Conservation (phyloP, 1,140 invertebrate genomes). For the Drosophila bipectinata region DNA sequence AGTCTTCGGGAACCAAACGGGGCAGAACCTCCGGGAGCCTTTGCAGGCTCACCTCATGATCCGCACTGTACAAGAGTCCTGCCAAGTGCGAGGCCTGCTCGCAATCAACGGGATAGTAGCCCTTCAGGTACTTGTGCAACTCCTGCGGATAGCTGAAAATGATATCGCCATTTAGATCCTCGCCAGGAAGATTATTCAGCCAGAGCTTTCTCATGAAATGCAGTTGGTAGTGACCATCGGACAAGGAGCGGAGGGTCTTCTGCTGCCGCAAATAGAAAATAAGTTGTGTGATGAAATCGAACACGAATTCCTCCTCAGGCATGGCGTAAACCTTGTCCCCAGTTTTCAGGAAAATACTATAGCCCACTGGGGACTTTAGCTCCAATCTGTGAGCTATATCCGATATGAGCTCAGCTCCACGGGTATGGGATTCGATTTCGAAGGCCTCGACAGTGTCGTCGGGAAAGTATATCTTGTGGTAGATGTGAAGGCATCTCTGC, state of each 20-base stretch:
- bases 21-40: constrained; percentile 88
- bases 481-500: constrained; percentile 96
- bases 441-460: constrained; percentile 95
- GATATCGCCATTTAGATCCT: constrained; percentile 94
- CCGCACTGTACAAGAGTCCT: constrained; percentile 89
- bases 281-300: constrained; percentile 96
- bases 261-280: constrained; percentile 94
- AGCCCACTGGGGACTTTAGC: constrained; percentile 92
- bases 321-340: constrained; percentile 95
- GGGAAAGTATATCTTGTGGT: constrained; percentile 96
- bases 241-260: constrained; percentile 88
- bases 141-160: constrained; percentile 99
- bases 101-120: constrained; percentile 92
- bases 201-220: constrained; percentile 99
- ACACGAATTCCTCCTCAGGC: constrained; percentile 96
- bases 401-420: constrained; percentile 93
- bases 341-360: constrained; percentile 96
- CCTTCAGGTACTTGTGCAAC: constrained; percentile 95
- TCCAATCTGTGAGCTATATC: constrained; percentile 91
- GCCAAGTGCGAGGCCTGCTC: constrained; percentile 92
- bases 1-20: constrained; percentile 92
- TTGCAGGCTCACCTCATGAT: constrained; percentile 87
- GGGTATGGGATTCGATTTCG: constrained; percentile 91
- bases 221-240: constrained; percentile 90
- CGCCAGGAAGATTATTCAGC: constrained; percentile 93